Percentiles rank a stretch among this genome's conserved stretches.
Conservation (phyloP, 2,888 invertebrate genomes). For the Choreutis nemorana region DNA sequence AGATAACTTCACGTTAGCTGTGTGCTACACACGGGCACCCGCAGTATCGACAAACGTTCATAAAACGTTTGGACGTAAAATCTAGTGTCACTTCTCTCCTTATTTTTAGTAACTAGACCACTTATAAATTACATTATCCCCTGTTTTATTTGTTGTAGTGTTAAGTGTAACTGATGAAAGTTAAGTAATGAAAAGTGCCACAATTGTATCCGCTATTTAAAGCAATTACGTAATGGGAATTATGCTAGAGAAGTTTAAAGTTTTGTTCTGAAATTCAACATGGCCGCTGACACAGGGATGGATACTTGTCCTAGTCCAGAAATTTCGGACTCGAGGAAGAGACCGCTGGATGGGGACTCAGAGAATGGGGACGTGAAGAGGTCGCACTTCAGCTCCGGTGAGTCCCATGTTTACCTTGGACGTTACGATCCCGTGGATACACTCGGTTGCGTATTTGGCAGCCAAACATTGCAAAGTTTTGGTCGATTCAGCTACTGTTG, state of each 20-base stretch:
- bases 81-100: constrained; percentile 56
- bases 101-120: constrained; percentile 54
- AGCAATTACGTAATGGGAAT: constrained; percentile 67
- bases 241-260: constrained; percentile 65
- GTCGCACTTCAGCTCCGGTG: constrained; percentile 92
- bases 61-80: constrained; percentile 61
- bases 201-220: constrained; percentile 48
- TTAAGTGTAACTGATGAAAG: constrained; percentile 52
- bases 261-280: constrained; percentile 71
- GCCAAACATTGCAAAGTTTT: constrained; percentile 38
- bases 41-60: constrained; percentile 65
- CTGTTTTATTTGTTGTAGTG: constrained; percentile 54
- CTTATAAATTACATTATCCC: constrained; percentile 41
- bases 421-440: constrained; percentile 24
- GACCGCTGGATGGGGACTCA: constrained; percentile 86
- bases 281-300: constrained; percentile 94
- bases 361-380: constrained; percentile 90
- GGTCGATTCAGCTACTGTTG: constrained; percentile 9
- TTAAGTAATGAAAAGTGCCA: constrained; percentile 53
- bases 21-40: constrained; percentile 48
- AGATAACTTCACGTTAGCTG: constrained; percentile 42
- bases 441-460: constrained; percentile 51
- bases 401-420: constrained; percentile 26
- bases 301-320: constrained; percentile 94
- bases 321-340: constrained; percentile 89